These are phyloP conservation scores for Carassius auratus DNA, from an alignment of 2,113 vertebrate species.

Conservation along the genomic window DNA sequence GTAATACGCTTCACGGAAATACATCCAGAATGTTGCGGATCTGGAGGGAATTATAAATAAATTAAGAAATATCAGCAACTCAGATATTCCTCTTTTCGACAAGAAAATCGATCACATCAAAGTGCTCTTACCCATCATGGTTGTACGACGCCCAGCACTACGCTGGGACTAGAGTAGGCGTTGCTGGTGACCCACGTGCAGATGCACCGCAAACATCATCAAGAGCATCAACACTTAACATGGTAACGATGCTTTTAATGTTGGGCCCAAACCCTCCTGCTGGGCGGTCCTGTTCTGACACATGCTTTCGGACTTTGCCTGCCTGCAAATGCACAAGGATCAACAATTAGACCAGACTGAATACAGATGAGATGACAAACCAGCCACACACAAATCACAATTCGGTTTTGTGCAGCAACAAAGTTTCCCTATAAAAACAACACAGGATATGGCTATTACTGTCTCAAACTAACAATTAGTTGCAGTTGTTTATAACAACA, in stretches of 20 bases:
- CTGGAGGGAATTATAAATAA: constrained; percentile 65
- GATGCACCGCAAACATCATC: constrained; percentile 99
- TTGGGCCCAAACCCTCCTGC: constrained; percentile 96
- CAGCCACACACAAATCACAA: neutral
- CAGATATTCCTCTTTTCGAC: neutral
- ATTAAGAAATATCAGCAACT: neutral
- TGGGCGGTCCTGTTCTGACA: constrained; percentile 94
- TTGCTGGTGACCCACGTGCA: constrained; percentile 99
- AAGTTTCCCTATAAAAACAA: no score
- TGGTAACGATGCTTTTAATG: constrained; percentile 97
- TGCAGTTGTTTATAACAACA: no score
- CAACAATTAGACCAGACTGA: neutral
- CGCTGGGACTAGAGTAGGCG: constrained; percentile 96
- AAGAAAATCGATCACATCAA: neutral
- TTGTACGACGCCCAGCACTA: constrained; percentile 97
- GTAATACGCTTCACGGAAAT: constrained; percentile 99
- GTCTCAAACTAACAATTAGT: no score
- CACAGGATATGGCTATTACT: no score
- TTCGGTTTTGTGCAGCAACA: no score
- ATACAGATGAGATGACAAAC: neutral
- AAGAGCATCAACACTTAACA: constrained; percentile 98
- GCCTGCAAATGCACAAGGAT: constrained; percentile 77
- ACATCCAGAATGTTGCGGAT: constrained; percentile 97
- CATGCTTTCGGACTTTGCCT: constrained; percentile 97
- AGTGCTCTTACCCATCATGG: constrained; percentile 88